Conservation (phyloP, 2,113 vertebrate species). For the Steatornis caripensis region DNA sequence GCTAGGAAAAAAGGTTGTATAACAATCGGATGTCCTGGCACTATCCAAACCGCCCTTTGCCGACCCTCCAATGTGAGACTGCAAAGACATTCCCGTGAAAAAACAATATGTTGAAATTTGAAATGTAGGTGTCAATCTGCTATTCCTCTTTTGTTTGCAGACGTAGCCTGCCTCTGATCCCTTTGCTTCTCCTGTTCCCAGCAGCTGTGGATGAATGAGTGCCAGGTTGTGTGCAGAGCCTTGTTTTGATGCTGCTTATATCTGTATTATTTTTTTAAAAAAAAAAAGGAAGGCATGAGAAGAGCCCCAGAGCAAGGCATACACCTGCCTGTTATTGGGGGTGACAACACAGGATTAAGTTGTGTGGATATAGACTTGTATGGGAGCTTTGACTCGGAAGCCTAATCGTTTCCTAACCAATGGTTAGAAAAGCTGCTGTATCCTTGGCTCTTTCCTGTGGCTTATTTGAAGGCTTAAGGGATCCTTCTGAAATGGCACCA, state of each 20-base stretch:
- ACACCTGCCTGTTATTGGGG: slow-evolving; percentile 62
- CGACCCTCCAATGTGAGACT: neutral
- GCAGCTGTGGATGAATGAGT: neutral
- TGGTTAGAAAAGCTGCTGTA: slow-evolving; percentile 59
- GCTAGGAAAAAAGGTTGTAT: slow-evolving; percentile 10
- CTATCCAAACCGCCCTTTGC: slow-evolving; percentile 31
- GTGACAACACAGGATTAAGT: slow-evolving; percentile 62
- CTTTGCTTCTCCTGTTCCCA: neutral
- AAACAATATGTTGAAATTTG: neutral
- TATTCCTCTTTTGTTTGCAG: neutral
- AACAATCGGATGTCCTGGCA: slow-evolving; percentile 44
- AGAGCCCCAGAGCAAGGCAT: slow-evolving; percentile 15
- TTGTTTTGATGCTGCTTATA: slow-evolving; percentile 36
- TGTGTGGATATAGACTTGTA: slow-evolving; percentile 57
- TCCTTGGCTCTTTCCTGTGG: slow-evolving; percentile 59
- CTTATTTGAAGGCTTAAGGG: slow-evolving; percentile 57
- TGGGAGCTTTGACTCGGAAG: slow-evolving; percentile 51
- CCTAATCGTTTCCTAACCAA: slow-evolving; percentile 60
- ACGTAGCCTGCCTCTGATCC: neutral
- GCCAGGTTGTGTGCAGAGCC: neutral
- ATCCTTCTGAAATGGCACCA: slow-evolving; percentile 50
- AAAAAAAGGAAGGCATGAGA: neutral
- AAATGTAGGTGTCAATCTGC: neutral
- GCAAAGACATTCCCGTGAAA: neutral
- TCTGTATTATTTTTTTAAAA: neutral